These are phyloP conservation scores for Gastracanthus pulcherrimus DNA, from an alignment of 2,888 invertebrate species.

Conservation along the genomic window DNA sequence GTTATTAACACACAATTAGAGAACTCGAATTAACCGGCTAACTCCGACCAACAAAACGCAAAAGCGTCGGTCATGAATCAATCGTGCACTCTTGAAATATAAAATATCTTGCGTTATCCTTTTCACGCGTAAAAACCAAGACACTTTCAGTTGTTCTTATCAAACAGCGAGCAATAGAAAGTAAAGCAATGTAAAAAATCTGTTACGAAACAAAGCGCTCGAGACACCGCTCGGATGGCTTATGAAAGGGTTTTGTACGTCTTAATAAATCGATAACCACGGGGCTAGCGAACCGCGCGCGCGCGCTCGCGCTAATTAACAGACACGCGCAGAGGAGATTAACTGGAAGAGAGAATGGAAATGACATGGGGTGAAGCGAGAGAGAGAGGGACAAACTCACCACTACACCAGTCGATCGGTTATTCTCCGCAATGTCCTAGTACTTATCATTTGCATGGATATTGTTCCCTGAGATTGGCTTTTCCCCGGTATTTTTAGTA, in stretches of 20 bases:
- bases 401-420: neutral
- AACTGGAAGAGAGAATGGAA: neutral
- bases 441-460: neutral
- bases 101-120: no score
- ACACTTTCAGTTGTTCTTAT: no score
- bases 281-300: neutral
- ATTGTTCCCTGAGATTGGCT: neutral
- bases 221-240: neutral
- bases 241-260: neutral
- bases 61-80: no score
- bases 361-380: neutral
- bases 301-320: conserved; percentile 19
- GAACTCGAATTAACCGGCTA: no score
- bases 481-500: neutral
- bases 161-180: neutral
- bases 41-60: no score
- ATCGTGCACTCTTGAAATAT: no score
- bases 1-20: no score
- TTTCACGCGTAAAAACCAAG: no score
- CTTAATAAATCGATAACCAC: conserved; percentile 4
- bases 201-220: neutral
- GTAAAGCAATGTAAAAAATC: neutral
- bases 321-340: conserved; percentile 4
- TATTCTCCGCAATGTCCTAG: neutral
- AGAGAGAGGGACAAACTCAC: no score